Conservation (phyloP, 2,888 invertebrate species). For the Drosophila mulleri region DNA sequence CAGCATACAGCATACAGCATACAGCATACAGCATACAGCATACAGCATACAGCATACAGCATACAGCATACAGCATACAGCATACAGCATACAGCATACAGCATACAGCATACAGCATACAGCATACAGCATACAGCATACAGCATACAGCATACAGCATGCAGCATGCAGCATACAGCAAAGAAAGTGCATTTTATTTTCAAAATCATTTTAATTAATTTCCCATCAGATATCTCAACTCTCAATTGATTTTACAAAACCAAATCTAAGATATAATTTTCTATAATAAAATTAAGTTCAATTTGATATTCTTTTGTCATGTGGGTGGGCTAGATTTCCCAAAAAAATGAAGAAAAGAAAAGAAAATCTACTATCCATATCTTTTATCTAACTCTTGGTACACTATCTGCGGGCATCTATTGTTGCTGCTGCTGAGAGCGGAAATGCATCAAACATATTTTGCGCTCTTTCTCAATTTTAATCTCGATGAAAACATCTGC, state of each 20-base stretch:
- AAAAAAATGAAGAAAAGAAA: neutral
- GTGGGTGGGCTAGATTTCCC: slow-evolving; percentile 1
- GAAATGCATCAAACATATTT: slow-evolving; percentile 7
- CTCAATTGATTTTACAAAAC: no score
- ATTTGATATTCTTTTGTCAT: neutral
- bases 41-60: no score
- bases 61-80: no score
- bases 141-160: neutral
- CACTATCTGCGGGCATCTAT: slow-evolving; percentile 10
- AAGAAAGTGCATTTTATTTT: no score
- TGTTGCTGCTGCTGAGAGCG: neutral
- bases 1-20: no score
- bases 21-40: no score
- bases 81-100: no score
- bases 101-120: no score
- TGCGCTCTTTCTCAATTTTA: neutral
- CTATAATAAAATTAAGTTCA: neutral
- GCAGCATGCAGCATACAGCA: neutral
- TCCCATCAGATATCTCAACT: no score
- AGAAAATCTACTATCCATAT: neutral
- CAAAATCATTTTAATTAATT: no score
- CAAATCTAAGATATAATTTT: neutral
- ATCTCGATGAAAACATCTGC: slow-evolving; percentile 66
- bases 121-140: no score
- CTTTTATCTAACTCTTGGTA: neutral